phyloP scores from a whole-genome alignment of 1,140 invertebrate species.

The Diprion similis region DNA sequence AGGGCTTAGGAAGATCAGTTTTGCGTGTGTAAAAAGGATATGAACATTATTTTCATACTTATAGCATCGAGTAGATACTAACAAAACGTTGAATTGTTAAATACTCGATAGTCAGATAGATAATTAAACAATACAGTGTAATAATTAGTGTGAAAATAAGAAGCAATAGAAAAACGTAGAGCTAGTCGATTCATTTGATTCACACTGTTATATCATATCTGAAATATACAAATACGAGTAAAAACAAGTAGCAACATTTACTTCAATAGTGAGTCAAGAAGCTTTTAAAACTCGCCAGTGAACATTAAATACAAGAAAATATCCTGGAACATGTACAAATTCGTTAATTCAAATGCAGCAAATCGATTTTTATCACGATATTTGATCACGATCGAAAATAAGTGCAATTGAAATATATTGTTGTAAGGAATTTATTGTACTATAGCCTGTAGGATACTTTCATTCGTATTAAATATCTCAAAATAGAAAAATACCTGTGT shows the following conservation, averaged over 20 bases:
- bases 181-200: slow-evolving; percentile 1
- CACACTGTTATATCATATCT: neutral
- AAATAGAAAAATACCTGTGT: neutral
- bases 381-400: too few species aligned
- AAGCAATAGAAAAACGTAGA: slow-evolving; percentile 1
- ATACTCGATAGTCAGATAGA: neutral
- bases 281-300: neutral
- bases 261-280: neutral
- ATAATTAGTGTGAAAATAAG: slow-evolving; percentile 8
- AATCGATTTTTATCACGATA: too few species aligned
- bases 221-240: neutral
- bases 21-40: neutral
- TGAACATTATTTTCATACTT: neutral
- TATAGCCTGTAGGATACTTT: too few species aligned
- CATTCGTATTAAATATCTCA: too few species aligned
- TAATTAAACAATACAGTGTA: neutral
- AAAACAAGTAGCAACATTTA: slow-evolving; percentile 1
- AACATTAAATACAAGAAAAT: too few species aligned
- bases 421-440: too few species aligned
- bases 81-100: neutral
- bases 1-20: neutral
- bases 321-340: neutral
- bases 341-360: too few species aligned
- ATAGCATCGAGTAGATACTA: neutral
- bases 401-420: too few species aligned